A percentile compares a stretch with the other conserved stretches of the same genome.
Evolutionary conservation across 2,888 invertebrate genomes (phyloP).

Genomic region (Leucoma salicis): DNA sequence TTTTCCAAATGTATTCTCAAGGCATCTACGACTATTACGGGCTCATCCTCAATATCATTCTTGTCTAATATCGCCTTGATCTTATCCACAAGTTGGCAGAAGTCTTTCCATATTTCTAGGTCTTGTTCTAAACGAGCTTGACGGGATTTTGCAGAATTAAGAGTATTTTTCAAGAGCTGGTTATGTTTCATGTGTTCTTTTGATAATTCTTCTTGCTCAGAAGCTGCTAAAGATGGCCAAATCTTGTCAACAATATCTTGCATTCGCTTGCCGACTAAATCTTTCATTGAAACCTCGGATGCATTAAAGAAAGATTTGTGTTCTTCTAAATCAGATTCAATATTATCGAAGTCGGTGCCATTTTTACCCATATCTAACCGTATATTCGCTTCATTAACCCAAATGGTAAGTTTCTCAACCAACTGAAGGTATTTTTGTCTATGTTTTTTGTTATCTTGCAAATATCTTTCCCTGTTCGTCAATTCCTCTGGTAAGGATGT

Average conservation of each 20-base stretch:
- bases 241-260: constrained; percentile 93
- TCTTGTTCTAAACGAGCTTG: constrained; percentile 91
- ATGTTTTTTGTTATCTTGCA: constrained; percentile 88
- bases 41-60: constrained; percentile 89
- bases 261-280: constrained; percentile 90
- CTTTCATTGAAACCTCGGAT: constrained; percentile 89
- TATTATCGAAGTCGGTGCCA: constrained; percentile 94
- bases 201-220: constrained; percentile 92
- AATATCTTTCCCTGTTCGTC: constrained; percentile 90
- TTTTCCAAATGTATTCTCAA: constrained; percentile 93
- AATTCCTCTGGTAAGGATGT: constrained; percentile 90
- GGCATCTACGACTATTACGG: constrained; percentile 89
- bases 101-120: constrained; percentile 92
- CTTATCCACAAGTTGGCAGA: constrained; percentile 89
- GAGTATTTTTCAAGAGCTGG: constrained; percentile 89
- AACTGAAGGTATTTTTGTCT: constrained; percentile 89
- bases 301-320: constrained; percentile 92
- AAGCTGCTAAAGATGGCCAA: constrained; percentile 90
- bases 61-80: constrained; percentile 88
- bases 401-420: constrained; percentile 89
- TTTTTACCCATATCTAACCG: constrained; percentile 89
- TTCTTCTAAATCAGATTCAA: constrained; percentile 91
- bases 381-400: constrained; percentile 92
- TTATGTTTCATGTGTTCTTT: constrained; percentile 91
- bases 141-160: constrained; percentile 91